A percentile compares a stretch with the other conserved stretches of the same genome.
phyloP scores from a whole-genome alignment of 2,797 vertebrate species.

The Alfaro cultratus region DNA sequence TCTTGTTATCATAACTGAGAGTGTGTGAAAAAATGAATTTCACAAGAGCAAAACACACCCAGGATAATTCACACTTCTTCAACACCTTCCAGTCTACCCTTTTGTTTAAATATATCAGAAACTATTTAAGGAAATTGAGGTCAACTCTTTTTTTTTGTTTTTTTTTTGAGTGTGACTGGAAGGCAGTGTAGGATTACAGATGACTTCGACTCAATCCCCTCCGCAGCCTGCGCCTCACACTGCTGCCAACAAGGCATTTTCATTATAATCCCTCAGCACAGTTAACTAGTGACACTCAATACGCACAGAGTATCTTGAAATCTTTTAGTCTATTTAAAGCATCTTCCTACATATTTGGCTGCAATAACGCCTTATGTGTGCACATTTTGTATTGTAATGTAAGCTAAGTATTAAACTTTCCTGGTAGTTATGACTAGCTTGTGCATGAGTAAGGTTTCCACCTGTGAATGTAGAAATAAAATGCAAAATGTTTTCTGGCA shows the following conservation, averaged over 20 bases:
- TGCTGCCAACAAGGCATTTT: slow-evolving; percentile 43
- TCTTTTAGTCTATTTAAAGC: slow-evolving; percentile 7
- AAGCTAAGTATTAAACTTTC: not conserved
- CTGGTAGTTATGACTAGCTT: not conserved
- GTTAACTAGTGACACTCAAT: slow-evolving; percentile 25
- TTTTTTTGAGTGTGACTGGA: slow-evolving; percentile 20
- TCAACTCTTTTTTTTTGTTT: slow-evolving; percentile 51
- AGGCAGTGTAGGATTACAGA: slow-evolving; percentile 51
- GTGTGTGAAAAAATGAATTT: not conserved
- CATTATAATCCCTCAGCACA: slow-evolving; percentile 34
- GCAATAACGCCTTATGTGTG: not conserved
- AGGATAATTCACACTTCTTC: not conserved
- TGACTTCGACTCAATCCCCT: slow-evolving; percentile 37
- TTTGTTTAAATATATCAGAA: slow-evolving; percentile 35
- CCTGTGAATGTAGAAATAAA: not conserved
- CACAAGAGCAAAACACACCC: not conserved
- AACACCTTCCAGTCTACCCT: not conserved
- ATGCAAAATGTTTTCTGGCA: not conserved
- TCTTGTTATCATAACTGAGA: slow-evolving; percentile 2
- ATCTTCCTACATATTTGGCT: not conserved
- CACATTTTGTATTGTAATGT: not conserved
- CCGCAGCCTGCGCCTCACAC: slow-evolving; percentile 51
- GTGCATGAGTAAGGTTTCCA: not conserved
- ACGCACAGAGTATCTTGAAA: slow-evolving; percentile 1
- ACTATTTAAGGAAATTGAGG: slow-evolving; percentile 49